Evolutionary conservation across 30 jellyfish, hydroid and myxozoan species (phyloP).

Genomic region (Mastigias papua): DNA sequence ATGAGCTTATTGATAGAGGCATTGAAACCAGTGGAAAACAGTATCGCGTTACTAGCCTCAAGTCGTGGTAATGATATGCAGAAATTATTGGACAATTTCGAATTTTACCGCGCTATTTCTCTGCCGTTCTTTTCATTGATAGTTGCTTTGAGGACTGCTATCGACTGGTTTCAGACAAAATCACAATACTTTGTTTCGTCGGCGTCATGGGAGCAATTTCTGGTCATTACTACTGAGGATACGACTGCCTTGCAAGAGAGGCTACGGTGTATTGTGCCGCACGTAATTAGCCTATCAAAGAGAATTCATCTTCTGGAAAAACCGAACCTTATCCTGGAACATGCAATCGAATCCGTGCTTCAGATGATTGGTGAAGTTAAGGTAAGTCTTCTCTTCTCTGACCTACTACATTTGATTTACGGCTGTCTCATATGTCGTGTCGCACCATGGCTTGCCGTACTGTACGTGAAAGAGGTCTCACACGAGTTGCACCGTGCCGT

Average conservation of each 20-base stretch:
- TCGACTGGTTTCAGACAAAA: conserved; percentile 66
- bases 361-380: conserved; percentile 33
- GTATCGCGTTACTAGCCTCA: conserved; percentile 12
- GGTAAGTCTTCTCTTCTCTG: conserved; percentile 17
- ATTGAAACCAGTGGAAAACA: conserved; percentile 16
- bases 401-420: too few relatives aligned
- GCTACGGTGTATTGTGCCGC: conserved; percentile 38
- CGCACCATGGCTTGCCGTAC: too few relatives aligned
- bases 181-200: conserved; percentile 77
- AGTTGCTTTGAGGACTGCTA: conserved; percentile 28
- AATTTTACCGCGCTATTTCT: background rate
- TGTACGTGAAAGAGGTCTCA: too few relatives aligned
- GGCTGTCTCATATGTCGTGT: too few relatives aligned
- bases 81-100: background rate
- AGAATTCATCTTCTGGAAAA: conserved; percentile 39
- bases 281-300: conserved; percentile 16
- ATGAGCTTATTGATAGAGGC: conserved; percentile 41
- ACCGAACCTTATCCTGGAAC: conserved; percentile 8
- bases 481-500: too few relatives aligned
- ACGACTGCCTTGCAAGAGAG: conserved; percentile 48
- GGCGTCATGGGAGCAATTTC: conserved; percentile 80
- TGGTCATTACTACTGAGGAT: conserved; percentile 43
- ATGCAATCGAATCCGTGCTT: conserved; percentile 3
- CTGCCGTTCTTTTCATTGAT: conserved; percentile 21
- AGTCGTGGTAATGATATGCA: conserved; percentile 9